phyloP scores from a whole-genome alignment of 2,888 invertebrate species.

The Conistra vaccinii region DNA sequence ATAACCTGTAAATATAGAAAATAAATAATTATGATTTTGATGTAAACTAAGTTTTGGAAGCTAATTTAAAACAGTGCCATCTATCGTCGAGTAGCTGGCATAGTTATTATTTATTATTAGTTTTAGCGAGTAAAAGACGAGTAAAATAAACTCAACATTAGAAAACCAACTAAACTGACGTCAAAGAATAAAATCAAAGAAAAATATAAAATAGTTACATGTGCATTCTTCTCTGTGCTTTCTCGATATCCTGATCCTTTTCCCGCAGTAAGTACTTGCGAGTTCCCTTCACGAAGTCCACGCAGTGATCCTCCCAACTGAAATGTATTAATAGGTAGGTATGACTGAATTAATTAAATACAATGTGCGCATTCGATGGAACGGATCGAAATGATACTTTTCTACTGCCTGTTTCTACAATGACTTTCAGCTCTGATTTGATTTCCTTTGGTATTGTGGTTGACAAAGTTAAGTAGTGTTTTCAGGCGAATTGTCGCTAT shows the following conservation, averaged over 20 bases:
- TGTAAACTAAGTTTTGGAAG: not conserved
- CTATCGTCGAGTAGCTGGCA: not conserved
- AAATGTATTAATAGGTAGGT: not conserved
- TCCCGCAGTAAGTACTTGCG: conserved; percentile 58
- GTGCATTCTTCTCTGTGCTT: conserved; percentile 36
- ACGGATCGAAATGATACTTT: not conserved
- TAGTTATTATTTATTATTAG: not conserved
- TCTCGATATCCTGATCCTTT: conserved; percentile 43
- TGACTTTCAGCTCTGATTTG: too few species aligned
- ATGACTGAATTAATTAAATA: not conserved
- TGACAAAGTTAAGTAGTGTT: too few species aligned
- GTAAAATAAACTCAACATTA: too few species aligned
- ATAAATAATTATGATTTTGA: not conserved
- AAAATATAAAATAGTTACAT: conserved; percentile 29
- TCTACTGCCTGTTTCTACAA: not conserved
- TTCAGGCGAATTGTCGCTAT: too few species aligned
- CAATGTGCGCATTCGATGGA: not conserved
- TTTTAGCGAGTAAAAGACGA: too few species aligned
- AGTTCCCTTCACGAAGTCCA: conserved; percentile 53
- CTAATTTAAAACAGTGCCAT: not conserved
- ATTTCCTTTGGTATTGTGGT: not conserved
- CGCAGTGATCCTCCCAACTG: conserved; percentile 56
- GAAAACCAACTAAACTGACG: too few species aligned
- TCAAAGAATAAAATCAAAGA: not conserved
- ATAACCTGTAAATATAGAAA: conserved; percentile 33